A percentile compares a stretch with the other conserved stretches of the same genome.
These are phyloP conservation scores for Callocephalon fimbriatum DNA, from an alignment of 2,113 vertebrate species.

Conservation along the genomic window DNA sequence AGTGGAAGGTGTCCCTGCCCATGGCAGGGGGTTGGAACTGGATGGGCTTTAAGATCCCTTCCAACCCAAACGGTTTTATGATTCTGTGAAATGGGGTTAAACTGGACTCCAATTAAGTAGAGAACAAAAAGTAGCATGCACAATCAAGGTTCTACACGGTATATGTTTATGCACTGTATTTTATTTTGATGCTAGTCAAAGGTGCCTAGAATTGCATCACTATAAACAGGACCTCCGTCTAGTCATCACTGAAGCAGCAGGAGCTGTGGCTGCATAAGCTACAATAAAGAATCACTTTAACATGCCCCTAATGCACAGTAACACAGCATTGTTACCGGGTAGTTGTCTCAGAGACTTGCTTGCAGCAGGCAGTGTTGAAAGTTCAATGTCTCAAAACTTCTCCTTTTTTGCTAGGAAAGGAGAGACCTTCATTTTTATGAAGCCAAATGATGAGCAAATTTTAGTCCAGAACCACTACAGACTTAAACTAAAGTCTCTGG, in stretches of 20 bases:
- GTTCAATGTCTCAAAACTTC: not conserved
- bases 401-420: not conserved
- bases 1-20: too few species aligned
- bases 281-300: not conserved
- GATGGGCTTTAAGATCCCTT: not conserved
- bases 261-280: not conserved
- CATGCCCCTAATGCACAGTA: accelerated
- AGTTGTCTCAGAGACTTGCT: not conserved
- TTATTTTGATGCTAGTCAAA: not conserved
- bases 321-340: not conserved
- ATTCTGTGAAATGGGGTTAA: not conserved
- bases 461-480: not conserved
- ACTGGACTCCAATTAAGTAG: not conserved
- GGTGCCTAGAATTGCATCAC: not conserved
- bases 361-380: not conserved
- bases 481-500: not conserved
- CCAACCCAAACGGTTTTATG: not conserved
- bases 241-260: not conserved
- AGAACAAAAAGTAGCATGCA: not conserved
- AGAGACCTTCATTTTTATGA: not conserved
- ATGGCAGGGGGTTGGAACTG: too few species aligned
- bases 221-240: not conserved
- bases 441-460: not conserved
- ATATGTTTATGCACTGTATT: not conserved
- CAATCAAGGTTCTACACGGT: not conserved